Percentiles rank a stretch among this genome's conserved stretches.
Evolutionary conservation across 2,888 invertebrate species (phyloP).

Genomic region (Ceraclea dissimilis): DNA sequence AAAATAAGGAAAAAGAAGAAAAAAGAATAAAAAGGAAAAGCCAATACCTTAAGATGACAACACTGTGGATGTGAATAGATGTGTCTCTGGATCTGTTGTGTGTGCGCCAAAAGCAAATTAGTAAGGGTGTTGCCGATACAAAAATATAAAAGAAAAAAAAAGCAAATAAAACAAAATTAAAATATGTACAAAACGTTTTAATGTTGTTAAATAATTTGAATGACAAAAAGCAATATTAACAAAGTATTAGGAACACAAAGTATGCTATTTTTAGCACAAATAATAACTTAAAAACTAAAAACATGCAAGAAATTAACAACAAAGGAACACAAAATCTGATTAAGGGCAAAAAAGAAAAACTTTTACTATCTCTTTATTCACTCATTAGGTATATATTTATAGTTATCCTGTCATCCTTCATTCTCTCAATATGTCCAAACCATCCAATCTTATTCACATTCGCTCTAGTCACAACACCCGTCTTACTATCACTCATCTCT

Average conservation of each 20-base stretch:
- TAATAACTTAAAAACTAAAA: neutral
- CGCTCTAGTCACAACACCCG: no score
- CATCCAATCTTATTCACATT: no score
- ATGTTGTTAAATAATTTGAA: neutral
- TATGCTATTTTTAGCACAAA: neutral
- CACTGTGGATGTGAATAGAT: slow-evolving; percentile 44
- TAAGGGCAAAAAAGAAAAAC: no score
- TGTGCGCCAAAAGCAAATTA: neutral
- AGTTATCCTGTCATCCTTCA: no score
- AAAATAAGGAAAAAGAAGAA: slow-evolving; percentile 18
- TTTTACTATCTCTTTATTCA: no score
- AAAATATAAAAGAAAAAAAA: slow-evolving; percentile 27
- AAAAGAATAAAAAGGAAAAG: slow-evolving; percentile 26
- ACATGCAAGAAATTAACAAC: neutral
- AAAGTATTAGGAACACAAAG: neutral
- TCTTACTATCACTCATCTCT: no score
- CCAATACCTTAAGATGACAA: slow-evolving; percentile 40
- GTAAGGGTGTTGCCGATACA: neutral
- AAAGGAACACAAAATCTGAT: no score
- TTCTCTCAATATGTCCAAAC: no score
- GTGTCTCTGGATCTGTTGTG: slow-evolving; percentile 30
- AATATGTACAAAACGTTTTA: slow-evolving; percentile 12
- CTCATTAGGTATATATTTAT: no score
- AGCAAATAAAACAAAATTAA: slow-evolving; percentile 30
- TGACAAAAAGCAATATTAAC: neutral